Evolutionary conservation across 2,888 invertebrate genomes (phyloP), one percentile per base, ranked within the genome.

Genomic region (Esperia sulphurella): DNA sequence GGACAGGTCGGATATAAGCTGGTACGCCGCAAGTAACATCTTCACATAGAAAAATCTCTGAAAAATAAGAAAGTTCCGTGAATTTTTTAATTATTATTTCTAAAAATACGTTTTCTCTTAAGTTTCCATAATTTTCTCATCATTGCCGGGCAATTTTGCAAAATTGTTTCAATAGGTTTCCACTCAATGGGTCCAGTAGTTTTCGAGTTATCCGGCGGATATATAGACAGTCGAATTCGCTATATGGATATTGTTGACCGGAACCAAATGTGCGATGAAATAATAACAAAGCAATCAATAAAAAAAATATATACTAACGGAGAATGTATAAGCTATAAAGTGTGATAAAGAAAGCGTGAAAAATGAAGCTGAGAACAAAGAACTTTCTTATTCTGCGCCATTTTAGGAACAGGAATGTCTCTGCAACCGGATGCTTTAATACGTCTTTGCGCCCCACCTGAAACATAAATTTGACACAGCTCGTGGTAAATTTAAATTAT

Each of bases 311-410:
- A 43, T 84, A 91, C 69, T 83, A 91, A 58, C 94, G 93, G 9
- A 93, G 83, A 44, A 95, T 92, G 60, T 94, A 96, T 12, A 92
- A 74, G 5, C 95, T 95, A 68, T 94, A 95, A 41, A 95, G 79
- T 0, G 93, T 82, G 9, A 95, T 96, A 63, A 95, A 95, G 29
- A 95, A 70, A 0, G 94, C 92, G 65, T 96, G 95, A 65, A 95
- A 96, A 45, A 94, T 90, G 30, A 96, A 90, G 65, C 95, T 95
- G 61, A 95, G 89, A 0, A 96, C 85, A 62, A 96, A 96, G 69
- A 95, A 96, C 72, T 95, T 95, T 45, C 96, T 86, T 57, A 96
- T 96, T 59, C 94, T 90, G 46, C 94, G 87, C 96, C 96, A 96
- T 83, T 96, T 96, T 14, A 96, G 79, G 63, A 94, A 94, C 0